Evolutionary conservation across 1,140 invertebrate species (phyloP).

Genomic region (Drosophila prosaltans): DNA sequence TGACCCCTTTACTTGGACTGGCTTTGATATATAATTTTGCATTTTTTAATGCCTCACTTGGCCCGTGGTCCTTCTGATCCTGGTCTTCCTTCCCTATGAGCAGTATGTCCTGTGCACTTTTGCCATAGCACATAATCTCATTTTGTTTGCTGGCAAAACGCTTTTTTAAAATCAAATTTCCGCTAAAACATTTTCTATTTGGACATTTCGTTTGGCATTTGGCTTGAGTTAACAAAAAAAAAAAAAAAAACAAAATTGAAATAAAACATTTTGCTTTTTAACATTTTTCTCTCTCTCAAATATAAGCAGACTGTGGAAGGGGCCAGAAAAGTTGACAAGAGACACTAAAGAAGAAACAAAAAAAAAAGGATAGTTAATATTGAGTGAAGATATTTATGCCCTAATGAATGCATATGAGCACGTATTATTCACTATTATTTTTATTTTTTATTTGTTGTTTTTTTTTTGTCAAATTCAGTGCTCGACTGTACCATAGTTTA

Average conservation of each 20-base stretch:
- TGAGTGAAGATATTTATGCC: not conserved
- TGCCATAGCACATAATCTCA: conserved; percentile 81
- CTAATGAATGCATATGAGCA: not conserved
- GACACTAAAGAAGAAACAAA: not conserved
- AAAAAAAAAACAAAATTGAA: conserved; percentile 23
- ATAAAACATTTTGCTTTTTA: conserved; percentile 6
- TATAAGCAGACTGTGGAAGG: not conserved
- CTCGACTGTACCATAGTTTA: too few relatives aligned
- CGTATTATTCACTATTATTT: too few relatives aligned
- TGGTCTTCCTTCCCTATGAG: conserved; percentile 11
- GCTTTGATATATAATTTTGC: conserved; percentile 81
- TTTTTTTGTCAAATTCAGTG: too few relatives aligned
- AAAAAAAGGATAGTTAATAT: conserved; percentile 3
- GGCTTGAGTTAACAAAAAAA: conserved; percentile 37
- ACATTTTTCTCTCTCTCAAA: not conserved
- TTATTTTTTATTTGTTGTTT: too few relatives aligned
- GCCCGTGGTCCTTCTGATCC: conserved; percentile 37
- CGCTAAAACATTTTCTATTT: conserved; percentile 79
- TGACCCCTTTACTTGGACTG: conserved; percentile 38
- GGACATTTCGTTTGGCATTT: conserved; percentile 63
- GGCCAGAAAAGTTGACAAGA: not conserved
- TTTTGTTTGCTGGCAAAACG: conserved; percentile 80
- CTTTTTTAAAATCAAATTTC: conserved; percentile 82
- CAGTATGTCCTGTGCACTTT: conserved; percentile 67
- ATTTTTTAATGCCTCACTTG: conserved; percentile 80